phyloP scores from a whole-genome alignment of 2,888 invertebrate genomes.

The Cancer borealis region DNA sequence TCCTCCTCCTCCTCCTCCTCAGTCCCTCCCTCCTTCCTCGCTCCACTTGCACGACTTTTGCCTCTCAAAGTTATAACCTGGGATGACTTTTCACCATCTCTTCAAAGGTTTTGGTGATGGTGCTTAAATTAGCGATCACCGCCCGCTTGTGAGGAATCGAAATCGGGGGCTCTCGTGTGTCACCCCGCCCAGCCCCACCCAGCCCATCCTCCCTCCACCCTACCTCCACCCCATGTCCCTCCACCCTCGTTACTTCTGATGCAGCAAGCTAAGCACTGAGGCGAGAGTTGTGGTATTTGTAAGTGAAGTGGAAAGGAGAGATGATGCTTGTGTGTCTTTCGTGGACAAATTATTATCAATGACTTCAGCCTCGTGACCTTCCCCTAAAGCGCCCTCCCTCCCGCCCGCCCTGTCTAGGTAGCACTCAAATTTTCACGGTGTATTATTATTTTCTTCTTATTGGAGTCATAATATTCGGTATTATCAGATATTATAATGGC shows the following conservation, averaged over 20 bases:
- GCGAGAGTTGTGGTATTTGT: background rate
- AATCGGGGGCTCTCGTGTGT: background rate
- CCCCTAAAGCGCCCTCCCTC: background rate
- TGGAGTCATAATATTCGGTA: conserved; percentile 15
- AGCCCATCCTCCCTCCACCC: background rate
- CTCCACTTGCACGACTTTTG: conserved; percentile 34
- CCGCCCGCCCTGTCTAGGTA: no score
- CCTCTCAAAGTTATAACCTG: background rate
- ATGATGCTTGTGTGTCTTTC: background rate
- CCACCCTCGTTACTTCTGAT: background rate
- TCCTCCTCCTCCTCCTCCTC: background rate
- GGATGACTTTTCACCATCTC: conserved; percentile 2
- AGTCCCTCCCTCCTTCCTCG: background rate
- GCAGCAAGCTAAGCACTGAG: background rate
- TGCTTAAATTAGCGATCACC: conserved; percentile 34
- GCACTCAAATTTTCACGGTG: conserved; percentile 46
- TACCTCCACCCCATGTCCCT: background rate
- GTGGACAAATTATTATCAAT: background rate
- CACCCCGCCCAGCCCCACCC: background rate
- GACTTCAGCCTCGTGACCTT: background rate
- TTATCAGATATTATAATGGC: conserved; percentile 67
- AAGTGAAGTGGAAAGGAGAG: background rate
- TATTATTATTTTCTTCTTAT: conserved; percentile 51
- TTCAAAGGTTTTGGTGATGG: conserved; percentile 33
- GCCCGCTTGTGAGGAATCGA: background rate